Base-by-base conservation (phyloP, 2,888 invertebrate genomes). In the Yponomeuta sedellus region DNA sequence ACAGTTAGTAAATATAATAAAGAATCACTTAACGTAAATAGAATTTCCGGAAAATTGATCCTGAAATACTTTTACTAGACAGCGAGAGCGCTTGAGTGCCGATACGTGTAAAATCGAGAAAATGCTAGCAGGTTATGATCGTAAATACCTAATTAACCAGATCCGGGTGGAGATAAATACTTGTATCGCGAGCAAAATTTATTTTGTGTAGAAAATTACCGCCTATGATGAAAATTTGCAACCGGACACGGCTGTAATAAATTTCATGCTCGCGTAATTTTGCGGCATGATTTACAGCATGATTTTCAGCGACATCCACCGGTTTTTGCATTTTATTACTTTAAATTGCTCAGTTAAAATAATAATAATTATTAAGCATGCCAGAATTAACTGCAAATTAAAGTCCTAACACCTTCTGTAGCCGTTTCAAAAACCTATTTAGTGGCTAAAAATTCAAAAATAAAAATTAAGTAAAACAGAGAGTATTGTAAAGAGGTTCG, bases 231-330 rank as follows among this genome's bases (percentile, higher is more conserved):
- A 82, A 86, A 86, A 86, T 87, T 86, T 83, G 85, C 83, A 80
- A 83, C 81, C 84, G 84, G 81, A 85, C 77, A 81, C 79, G 75
- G 77, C 76, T 71, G 85, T 79, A 81, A 88, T 88, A 88, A 88
- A 88, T 88, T 88, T 85, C 78, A 80, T 80, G 83, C 82, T 82
- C 80, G 82, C 88, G 82, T 88, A 86, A 88, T 85, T 86, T 75
- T 73, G 77, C 73, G 77, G 78, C 77, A 76, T 87, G 85, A 88
- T 88, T 88, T 87, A 88, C 79, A 75, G 71, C 78, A 74, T 79
- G 78, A 78, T 80, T 80, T 78, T 74, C 78, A 77, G 74, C 77
- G 78, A 79, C 80, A 79, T 74, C 72, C 73, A 77, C 75, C 74
- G 77, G 74, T 80, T 72, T 73, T 81, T 79, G 80, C 81, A 82